Conservation (phyloP, 2,888 invertebrate species). For the Tanypteryx hageni region DNA sequence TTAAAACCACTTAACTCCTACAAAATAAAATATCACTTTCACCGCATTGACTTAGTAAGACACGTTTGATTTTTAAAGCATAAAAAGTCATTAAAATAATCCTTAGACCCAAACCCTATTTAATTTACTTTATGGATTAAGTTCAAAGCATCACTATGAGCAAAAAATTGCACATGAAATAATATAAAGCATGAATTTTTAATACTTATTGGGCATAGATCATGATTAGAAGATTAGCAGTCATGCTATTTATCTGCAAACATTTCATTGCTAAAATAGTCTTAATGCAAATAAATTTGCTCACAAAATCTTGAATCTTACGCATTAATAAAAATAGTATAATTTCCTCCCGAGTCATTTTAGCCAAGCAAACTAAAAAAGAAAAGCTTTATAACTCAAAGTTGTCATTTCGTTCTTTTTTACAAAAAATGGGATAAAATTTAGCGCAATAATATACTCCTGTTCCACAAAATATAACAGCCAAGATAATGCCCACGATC, state of each 20-base stretch:
- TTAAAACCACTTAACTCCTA: background rate
- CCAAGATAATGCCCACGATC: conserved; percentile 78
- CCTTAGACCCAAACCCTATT: conserved; percentile 1
- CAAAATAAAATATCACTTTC: conserved; percentile 32
- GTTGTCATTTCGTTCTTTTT: conserved; percentile 74
- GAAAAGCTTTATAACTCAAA: conserved; percentile 30
- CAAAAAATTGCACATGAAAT: background rate
- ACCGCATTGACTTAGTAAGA: conserved; percentile 3
- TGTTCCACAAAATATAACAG: conserved; percentile 77
- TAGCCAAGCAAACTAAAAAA: background rate
- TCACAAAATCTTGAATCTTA: background rate
- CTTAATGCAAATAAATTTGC: background rate
- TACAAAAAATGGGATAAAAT: conserved; percentile 82
- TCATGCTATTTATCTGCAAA: background rate
- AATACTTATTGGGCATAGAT: background rate
- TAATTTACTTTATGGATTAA: background rate
- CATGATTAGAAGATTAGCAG: conserved; percentile 8
- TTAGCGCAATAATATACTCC: conserved; percentile 81
- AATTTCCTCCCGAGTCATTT: background rate
- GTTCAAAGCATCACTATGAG: background rate
- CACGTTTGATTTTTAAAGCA: background rate
- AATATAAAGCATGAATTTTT: background rate
- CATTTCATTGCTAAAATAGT: background rate
- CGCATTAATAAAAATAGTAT: background rate
- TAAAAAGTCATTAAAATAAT: background rate